Evolutionary conservation across 2,113 vertebrate genomes (phyloP).

Genomic region (Archilochus colubris): DNA sequence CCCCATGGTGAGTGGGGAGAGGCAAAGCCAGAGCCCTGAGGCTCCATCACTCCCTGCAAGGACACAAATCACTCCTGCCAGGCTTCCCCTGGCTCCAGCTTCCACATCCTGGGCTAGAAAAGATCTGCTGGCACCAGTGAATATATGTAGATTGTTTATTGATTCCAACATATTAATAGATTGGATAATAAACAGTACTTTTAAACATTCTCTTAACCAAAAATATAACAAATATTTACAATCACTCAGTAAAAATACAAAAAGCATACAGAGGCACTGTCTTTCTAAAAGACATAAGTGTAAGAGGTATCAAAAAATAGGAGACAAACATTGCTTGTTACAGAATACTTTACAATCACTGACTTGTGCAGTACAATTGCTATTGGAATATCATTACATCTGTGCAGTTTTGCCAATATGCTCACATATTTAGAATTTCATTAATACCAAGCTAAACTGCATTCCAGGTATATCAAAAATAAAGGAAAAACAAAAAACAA

Average conservation of each 20-base stretch:
- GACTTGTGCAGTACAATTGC: constrained; percentile 88
- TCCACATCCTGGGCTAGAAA: not conserved
- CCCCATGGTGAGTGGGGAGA: no score
- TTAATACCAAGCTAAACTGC: constrained; percentile 84
- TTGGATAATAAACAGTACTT: constrained; percentile 88
- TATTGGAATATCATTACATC: constrained; percentile 82
- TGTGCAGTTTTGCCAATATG: constrained; percentile 86
- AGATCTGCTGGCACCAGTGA: not conserved
- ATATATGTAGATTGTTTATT: constrained; percentile 77
- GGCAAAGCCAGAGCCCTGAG: not conserved
- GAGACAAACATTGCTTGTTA: constrained; percentile 88
- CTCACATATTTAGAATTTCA: constrained; percentile 73
- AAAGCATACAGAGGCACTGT: constrained; percentile 94
- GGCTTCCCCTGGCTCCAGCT: not conserved
- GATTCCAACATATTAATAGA: constrained; percentile 80
- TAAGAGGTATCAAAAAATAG: constrained; percentile 89
- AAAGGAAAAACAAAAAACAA: constrained; percentile 45
- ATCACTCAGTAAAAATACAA: constrained; percentile 94
- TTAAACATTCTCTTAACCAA: constrained; percentile 96
- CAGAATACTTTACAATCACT: constrained; percentile 85
- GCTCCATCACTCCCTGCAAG: accelerated
- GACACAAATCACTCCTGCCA: not conserved
- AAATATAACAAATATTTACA: constrained; percentile 99
- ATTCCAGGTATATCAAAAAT: constrained; percentile 78
- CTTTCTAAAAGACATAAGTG: constrained; percentile 99